A percentile compares a stretch with the other conserved stretches of the same genome.
phyloP scores from a whole-genome alignment of 1,140 invertebrate genomes.

The Heliconius himera region DNA sequence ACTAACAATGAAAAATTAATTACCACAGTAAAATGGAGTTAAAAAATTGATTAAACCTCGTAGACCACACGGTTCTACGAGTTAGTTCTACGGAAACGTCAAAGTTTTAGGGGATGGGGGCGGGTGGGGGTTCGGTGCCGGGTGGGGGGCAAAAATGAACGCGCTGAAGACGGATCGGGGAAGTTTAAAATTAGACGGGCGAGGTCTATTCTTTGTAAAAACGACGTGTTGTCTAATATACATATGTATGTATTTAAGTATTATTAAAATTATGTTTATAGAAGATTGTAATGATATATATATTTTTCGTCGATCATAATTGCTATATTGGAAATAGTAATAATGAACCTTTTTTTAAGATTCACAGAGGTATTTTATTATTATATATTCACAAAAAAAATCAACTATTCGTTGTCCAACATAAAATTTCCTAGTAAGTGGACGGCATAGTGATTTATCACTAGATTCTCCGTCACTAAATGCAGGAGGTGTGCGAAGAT shows the following conservation, averaged over 20 bases:
- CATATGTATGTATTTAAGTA: neutral
- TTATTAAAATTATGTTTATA: neutral
- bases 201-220: conserved; percentile 41
- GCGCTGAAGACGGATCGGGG: conserved; percentile 65
- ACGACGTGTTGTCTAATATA: neutral
- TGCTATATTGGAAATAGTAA: no score
- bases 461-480: no score
- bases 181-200: conserved; percentile 65
- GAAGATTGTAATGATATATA: no score
- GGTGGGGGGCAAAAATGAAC: conserved; percentile 65
- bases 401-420: no score
- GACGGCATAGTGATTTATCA: no score
- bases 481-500: no score
- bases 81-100: conserved; percentile 70
- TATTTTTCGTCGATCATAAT: no score
- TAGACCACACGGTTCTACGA: conserved; percentile 58
- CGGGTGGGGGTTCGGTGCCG: conserved; percentile 34
- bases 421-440: no score
- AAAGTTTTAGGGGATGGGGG: conserved; percentile 61
- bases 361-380: no score
- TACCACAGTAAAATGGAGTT: conserved; percentile 66
- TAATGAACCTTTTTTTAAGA: no score
- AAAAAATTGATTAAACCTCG: conserved; percentile 77
- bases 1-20: conserved; percentile 53
- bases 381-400: no score